A percentile compares a stretch with the other conserved stretches of the same genome.
These are phyloP conservation scores for Danionella cerebrum DNA, from an alignment of 2,113 vertebrate species.

Conservation along the genomic window DNA sequence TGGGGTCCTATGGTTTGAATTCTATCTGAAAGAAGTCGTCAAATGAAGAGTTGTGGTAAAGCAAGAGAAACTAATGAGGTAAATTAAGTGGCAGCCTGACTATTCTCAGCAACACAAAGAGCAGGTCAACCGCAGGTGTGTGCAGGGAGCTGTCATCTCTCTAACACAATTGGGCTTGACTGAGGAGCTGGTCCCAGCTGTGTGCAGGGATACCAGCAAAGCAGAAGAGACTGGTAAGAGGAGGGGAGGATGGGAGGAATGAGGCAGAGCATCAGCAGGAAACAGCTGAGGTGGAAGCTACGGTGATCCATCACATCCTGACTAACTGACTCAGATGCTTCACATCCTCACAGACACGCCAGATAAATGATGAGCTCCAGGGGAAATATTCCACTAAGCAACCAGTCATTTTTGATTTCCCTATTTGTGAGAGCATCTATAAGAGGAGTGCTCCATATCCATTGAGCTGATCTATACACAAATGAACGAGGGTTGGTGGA, in stretches of 20 bases:
- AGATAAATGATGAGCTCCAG: conserved; percentile 19
- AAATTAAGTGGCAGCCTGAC: background rate
- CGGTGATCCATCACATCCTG: conserved; percentile 39
- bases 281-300: conserved; percentile 35
- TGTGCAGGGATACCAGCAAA: conserved; percentile 7
- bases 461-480: conserved; percentile 7
- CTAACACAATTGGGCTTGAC: conserved; percentile 33
- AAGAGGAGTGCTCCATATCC: background rate
- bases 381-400: background rate
- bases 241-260: background rate
- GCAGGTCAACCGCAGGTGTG: conserved; percentile 26
- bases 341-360: conserved; percentile 14
- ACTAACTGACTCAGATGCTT: conserved; percentile 26
- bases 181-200: conserved; percentile 36
- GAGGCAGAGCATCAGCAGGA: conserved; percentile 23
- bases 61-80: background rate
- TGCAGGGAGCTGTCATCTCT: conserved; percentile 25
- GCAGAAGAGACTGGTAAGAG: background rate
- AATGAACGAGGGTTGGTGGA: background rate
- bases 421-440: background rate
- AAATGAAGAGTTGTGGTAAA: background rate
- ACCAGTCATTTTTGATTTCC: background rate
- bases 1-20: no score
- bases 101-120: conserved; percentile 30
- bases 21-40: no score